A percentile compares a stretch with the other conserved stretches of the same genome.
These are phyloP conservation scores for Apostichopus parvimensis DNA, from an alignment of 35 echinoderm and acorn worm species.

Conservation along the genomic window DNA sequence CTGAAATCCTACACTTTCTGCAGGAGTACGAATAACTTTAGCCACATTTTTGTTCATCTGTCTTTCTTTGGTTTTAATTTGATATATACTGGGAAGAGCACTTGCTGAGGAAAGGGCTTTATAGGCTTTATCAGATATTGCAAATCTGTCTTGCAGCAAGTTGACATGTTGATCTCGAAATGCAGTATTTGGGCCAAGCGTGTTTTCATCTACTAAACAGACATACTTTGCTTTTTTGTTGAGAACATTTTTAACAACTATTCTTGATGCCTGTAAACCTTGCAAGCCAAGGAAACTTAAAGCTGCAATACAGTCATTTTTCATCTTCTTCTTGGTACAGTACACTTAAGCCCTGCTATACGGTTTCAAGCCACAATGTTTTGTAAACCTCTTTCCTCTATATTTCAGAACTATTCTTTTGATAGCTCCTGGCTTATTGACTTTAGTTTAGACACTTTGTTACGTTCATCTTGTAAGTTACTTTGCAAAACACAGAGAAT, in stretches of 20 bases:
- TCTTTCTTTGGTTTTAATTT: constrained; percentile 37
- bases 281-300: constrained; percentile 41
- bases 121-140: constrained; percentile 52
- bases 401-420: constrained; percentile 50
- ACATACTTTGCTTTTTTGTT: constrained; percentile 45
- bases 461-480: constrained; percentile 17
- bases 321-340: constrained; percentile 29
- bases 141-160: constrained; percentile 54
- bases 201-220: constrained; percentile 17
- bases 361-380: constrained; percentile 22
- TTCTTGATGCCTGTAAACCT: constrained; percentile 30
- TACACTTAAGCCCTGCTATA: constrained; percentile 37
- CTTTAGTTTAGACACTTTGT: constrained; percentile 20
- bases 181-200: background rate
- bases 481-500: background rate
- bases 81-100: constrained; percentile 47
- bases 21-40: constrained; percentile 33
- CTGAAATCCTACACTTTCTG: constrained; percentile 41
- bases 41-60: constrained; percentile 41
- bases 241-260: constrained; percentile 28
- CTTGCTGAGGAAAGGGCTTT: constrained; percentile 39
- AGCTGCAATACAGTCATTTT: constrained; percentile 46
- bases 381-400: constrained; percentile 2
- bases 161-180: constrained; percentile 22
- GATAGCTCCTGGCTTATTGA: constrained; percentile 22